Evolutionary conservation across 2,113 vertebrate species (phyloP), one percentile per base, ranked within the genome.

Genomic region (Jacana jacana): DNA sequence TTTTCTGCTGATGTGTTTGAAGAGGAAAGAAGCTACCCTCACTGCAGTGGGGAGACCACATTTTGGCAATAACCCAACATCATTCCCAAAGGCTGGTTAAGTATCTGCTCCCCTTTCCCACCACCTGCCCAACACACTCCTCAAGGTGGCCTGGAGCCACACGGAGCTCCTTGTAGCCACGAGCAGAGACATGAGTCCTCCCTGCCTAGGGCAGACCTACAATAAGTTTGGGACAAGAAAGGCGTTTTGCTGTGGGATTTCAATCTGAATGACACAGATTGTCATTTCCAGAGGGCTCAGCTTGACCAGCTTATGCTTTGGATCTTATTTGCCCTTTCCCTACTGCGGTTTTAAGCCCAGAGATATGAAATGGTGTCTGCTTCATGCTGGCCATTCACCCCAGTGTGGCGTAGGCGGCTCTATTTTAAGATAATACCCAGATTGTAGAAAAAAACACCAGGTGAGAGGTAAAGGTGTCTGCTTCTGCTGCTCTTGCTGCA

Each of bases 391-490:
- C 33, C 54, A 23, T 19, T 48, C 63, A 35, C 30, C 24, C 58
- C 5, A 3, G 33, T 0, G 0, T 22, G 44, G 39, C 1, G 23
- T 82, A 72, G 89, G 86, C 0, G 24, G 83, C 13, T 93, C 52
- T 92, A 86, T 80, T 88, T 88, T 83, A 85, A 88, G 79, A 30
- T 55, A 76, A 88, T 64, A 82, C 31, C 5, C 63, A 75, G 51
- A 48, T 33, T 81, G 48, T 66, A 17, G 69, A 49, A 13, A 52
- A 54, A 40, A 13, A 25, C 9, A 37, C 11, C 46, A 81, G 70
- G 70, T 90, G 70, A 93, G 46, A 75, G 37, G 35, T 28, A 76
- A 37, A 35, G 23, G 15, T 40, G n/a, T 65, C 57, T 86, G 58
- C 39, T 79, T 72, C 65, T 91, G 19, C 70, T 75, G n/a, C 61